Conservation (phyloP, 1,140 invertebrate species). For the Pseudomyrmex dendroicus region DNA sequence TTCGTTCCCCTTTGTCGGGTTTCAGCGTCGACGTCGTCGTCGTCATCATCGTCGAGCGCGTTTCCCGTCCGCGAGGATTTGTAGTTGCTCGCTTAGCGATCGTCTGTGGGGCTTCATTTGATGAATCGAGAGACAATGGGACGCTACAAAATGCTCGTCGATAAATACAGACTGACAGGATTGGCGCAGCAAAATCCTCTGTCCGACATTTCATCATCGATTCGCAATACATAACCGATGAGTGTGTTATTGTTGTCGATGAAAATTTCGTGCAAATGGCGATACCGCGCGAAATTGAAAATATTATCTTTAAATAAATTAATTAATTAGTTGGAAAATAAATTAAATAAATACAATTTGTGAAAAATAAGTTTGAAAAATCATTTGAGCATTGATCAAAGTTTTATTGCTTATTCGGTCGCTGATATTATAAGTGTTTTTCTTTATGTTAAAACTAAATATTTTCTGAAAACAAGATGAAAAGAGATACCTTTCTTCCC, state of each 20-base stretch:
- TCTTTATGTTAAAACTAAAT: too few species aligned
- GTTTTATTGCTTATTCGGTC: too few species aligned
- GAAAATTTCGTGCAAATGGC: conserved; percentile 28
- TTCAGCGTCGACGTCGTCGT: conserved; percentile 39
- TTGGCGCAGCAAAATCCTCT: conserved; percentile 39
- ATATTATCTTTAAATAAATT: neutral
- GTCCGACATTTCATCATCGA: conserved; percentile 18
- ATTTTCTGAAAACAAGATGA: too few species aligned
- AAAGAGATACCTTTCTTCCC: too few species aligned
- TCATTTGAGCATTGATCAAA: too few species aligned
- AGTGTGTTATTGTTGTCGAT: conserved; percentile 36
- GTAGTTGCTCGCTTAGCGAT: conserved; percentile 54
- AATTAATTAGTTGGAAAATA: too few species aligned
- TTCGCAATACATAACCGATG: conserved; percentile 7
- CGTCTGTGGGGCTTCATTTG: conserved; percentile 68
- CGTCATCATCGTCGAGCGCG: conserved; percentile 36
- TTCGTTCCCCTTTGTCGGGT: conserved; percentile 64
- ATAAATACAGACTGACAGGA: conserved; percentile 47
- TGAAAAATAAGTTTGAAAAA: too few species aligned
- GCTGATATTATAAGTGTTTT: too few species aligned
- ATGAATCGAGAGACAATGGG: conserved; percentile 69
- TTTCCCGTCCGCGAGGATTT: conserved; percentile 58
- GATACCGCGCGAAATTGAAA: neutral
- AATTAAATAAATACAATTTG: too few species aligned
- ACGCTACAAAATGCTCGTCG: conserved; percentile 48